These are phyloP conservation scores for Aphelinus certus DNA, from an alignment of 1,140 invertebrate species.

Conservation along the genomic window DNA sequence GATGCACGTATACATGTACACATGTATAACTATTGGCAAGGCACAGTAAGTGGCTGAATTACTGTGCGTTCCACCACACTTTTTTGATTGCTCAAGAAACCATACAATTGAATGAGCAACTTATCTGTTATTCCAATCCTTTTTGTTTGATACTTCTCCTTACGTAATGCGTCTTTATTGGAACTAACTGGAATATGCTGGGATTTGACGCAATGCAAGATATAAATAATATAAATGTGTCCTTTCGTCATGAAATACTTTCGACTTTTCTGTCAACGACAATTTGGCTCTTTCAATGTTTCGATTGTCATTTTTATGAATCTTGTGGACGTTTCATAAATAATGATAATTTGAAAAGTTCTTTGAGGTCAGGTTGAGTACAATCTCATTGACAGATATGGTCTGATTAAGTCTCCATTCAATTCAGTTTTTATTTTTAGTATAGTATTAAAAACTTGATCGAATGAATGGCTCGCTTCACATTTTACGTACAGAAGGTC, in stretches of 20 bases:
- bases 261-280: too few species aligned
- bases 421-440: neutral
- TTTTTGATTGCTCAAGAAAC: constrained; percentile 1
- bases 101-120: neutral
- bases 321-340: too few species aligned
- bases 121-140: neutral
- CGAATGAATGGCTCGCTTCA: too few species aligned
- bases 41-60: constrained; percentile 47
- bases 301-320: too few species aligned
- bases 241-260: neutral
- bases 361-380: too few species aligned
- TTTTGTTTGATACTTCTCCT: neutral
- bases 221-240: constrained; percentile 18
- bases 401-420: neutral
- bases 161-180: constrained; percentile 4
- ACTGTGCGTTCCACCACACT: constrained; percentile 38
- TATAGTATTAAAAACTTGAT: too few species aligned
- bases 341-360: too few species aligned
- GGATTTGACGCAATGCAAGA: constrained; percentile 3
- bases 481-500: too few species aligned
- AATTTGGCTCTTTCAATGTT: too few species aligned
- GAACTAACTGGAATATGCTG: neutral
- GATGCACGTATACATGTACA: neutral
- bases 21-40: constrained; percentile 19
- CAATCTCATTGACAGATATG: too few species aligned